Evolutionary conservation across 2,113 vertebrate species (phyloP).

Genomic region (Nibea coibor): DNA sequence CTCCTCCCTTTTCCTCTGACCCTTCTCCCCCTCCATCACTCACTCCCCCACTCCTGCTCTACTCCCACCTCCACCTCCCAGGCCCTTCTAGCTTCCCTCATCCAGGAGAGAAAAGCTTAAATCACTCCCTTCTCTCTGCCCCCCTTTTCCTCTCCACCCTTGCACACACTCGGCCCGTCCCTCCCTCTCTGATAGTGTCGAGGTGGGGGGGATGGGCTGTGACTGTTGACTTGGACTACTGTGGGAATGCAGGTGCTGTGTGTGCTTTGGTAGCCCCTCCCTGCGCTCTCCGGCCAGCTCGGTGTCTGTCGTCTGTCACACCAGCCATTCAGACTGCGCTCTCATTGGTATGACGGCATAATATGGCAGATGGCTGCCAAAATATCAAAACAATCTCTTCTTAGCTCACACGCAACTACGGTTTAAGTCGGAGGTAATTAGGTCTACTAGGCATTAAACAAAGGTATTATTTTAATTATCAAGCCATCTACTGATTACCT

Average conservation of each 20-base stretch:
- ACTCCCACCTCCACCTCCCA: constrained; percentile 51
- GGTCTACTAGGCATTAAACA: background rate
- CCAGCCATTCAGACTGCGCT: constrained; percentile 19
- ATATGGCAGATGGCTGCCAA: constrained; percentile 49
- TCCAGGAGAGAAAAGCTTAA: constrained; percentile 54
- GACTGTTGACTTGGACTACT: constrained; percentile 67
- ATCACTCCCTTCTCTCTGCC: constrained; percentile 57
- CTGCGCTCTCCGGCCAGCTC: constrained; percentile 1
- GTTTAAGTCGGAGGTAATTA: constrained; percentile 43
- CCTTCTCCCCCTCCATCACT: constrained; percentile 34
- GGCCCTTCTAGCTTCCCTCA: constrained; percentile 47
- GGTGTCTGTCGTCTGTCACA: constrained; percentile 62
- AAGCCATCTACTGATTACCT: background rate
- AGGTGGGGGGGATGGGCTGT: constrained; percentile 44
- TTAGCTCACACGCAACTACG: constrained; percentile 25
- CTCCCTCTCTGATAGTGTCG: constrained; percentile 53
- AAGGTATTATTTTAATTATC: constrained; percentile 9
- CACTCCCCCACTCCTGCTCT: constrained; percentile 24
- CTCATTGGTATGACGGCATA: constrained; percentile 34
- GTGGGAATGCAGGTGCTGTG: constrained; percentile 74
- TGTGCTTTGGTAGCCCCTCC: constrained; percentile 27
- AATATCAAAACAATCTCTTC: constrained; percentile 54
- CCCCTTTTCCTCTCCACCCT: constrained; percentile 24
- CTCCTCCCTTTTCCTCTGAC: constrained; percentile 46
- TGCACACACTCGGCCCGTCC: constrained; percentile 23